A percentile compares a stretch with the other conserved stretches of the same genome.
Evolutionary conservation across 2,888 invertebrate species (phyloP).

Genomic region (Lepidochrysops patricia): DNA sequence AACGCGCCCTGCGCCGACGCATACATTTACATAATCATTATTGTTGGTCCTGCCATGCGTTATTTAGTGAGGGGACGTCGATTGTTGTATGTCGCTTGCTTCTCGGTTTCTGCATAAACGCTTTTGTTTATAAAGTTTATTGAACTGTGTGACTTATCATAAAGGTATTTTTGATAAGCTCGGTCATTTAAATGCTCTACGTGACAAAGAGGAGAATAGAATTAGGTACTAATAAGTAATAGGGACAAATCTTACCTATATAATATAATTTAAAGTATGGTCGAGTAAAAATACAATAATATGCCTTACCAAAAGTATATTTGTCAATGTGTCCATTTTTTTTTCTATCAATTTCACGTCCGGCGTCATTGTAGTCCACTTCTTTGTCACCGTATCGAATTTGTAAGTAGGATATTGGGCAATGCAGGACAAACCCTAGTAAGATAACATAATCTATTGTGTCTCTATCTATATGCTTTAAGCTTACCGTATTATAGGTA

Average conservation of each 20-base stretch:
- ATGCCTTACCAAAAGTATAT: too few species aligned
- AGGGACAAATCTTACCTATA: too few species aligned
- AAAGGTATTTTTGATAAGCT: too few species aligned
- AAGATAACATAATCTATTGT: too few species aligned
- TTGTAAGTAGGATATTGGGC: not conserved
- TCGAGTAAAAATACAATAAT: too few species aligned
- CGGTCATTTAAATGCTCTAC: too few species aligned
- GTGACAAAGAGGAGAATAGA: too few species aligned
- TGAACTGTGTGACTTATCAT: not conserved
- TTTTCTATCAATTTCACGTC: not conserved
- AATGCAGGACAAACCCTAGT: not conserved
- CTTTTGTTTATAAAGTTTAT: not conserved
- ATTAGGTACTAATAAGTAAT: too few species aligned
- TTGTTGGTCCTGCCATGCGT: conserved; percentile 45
- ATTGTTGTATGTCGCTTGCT: not conserved
- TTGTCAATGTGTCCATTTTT: too few species aligned
- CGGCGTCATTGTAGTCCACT: not conserved
- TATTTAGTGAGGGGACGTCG: conserved; percentile 23
- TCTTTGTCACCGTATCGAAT: not conserved
- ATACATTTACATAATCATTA: conserved; percentile 57
- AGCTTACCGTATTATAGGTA: too few species aligned
- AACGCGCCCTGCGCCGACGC: conserved; percentile 44
- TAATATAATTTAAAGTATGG: too few species aligned
- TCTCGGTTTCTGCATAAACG: not conserved
- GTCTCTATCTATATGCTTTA: too few species aligned